Conservation (phyloP, 2,888 invertebrate genomes). For the Philaethria dido region DNA sequence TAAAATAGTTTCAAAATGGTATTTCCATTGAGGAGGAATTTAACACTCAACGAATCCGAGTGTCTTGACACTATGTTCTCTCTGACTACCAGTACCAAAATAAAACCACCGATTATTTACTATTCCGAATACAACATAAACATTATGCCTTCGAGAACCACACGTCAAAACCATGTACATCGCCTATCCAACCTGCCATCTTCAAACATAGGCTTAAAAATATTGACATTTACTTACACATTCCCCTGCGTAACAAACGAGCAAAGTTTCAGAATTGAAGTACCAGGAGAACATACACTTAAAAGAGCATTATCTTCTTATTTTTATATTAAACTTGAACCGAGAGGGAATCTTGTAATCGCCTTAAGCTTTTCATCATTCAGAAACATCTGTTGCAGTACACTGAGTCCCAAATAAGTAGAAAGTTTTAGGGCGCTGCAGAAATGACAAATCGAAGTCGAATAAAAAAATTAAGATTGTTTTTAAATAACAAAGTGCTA, state of each 20-base stretch:
- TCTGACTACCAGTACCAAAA: no score
- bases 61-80: no score
- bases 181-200: conserved; percentile 24
- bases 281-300: conserved; percentile 64
- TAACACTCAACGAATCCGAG: no score
- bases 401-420: conserved; percentile 44
- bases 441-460: conserved; percentile 40
- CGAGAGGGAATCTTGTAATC: conserved; percentile 70
- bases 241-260: conserved; percentile 43
- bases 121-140: conserved; percentile 19
- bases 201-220: conserved; percentile 44
- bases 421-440: conserved; percentile 40
- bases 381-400: conserved; percentile 69
- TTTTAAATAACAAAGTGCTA: conserved; percentile 2
- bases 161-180: conserved; percentile 31
- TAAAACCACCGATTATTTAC: background rate
- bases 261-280: conserved; percentile 57
- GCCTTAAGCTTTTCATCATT: conserved; percentile 78
- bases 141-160: conserved; percentile 15
- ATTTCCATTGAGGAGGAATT: no score
- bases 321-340: conserved; percentile 77
- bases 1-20: no score
- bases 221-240: conserved; percentile 48
- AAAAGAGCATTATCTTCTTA: conserved; percentile 75
- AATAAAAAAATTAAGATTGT: conserved; percentile 26